A percentile compares a stretch with the other conserved stretches of the same genome.
These are phyloP conservation scores for Triplophysa siluroides DNA, from an alignment of 2,113 vertebrate genomes.

Conservation along the genomic window DNA sequence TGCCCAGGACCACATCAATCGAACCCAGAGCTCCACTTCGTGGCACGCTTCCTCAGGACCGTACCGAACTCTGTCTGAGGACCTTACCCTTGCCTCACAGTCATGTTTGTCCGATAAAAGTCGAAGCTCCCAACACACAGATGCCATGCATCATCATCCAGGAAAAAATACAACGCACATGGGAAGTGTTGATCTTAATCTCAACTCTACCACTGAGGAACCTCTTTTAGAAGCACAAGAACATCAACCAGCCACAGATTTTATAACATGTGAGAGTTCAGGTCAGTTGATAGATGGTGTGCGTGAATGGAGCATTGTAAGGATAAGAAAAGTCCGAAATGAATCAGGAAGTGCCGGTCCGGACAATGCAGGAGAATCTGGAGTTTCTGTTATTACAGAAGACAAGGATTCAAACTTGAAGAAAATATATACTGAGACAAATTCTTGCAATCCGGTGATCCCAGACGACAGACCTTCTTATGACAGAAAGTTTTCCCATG, in stretches of 20 bases:
- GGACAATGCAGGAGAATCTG: constrained; percentile 44
- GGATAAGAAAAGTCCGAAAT: constrained; percentile 23
- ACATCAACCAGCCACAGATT: constrained; percentile 32
- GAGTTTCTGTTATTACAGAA: constrained; percentile 51
- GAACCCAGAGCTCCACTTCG: constrained; percentile 61
- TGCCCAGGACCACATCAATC: constrained; percentile 59
- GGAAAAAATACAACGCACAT: constrained; percentile 60
- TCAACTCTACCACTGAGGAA: constrained; percentile 63
- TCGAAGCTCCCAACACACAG: constrained; percentile 34
- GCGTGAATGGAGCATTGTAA: constrained; percentile 45
- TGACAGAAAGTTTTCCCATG: constrained; percentile 21
- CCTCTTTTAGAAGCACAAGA: constrained; percentile 53
- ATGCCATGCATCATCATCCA: constrained; percentile 11
- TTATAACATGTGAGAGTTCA: constrained; percentile 17
- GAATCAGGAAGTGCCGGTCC: constrained; percentile 26
- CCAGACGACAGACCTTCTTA: constrained; percentile 12
- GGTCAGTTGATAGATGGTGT: constrained; percentile 42
- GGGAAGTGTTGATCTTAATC: constrained; percentile 66
- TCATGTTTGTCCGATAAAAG: constrained; percentile 60
- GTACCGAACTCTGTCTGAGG: constrained; percentile 68
- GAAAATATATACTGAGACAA: constrained; percentile 14
- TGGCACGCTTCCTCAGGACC: constrained; percentile 60
- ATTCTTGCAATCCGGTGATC: constrained; percentile 6
- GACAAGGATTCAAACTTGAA: constrained; percentile 35
- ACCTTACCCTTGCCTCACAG: constrained; percentile 65